Evolutionary conservation across 1,140 invertebrate genomes (phyloP).

Genomic region (Philotrypesis tridentata): DNA sequence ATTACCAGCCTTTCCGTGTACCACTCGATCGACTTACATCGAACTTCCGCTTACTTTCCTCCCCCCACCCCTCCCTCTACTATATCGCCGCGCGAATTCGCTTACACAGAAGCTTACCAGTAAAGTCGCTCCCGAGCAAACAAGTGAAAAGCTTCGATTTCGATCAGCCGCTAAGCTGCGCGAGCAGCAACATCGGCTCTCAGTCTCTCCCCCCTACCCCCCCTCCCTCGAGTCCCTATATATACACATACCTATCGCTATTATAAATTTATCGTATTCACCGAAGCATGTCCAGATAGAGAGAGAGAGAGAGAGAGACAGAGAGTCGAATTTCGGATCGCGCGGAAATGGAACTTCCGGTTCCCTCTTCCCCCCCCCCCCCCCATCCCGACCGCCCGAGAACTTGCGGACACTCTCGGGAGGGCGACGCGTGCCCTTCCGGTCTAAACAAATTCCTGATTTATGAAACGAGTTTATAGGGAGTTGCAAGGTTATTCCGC

Average conservation of each 20-base stretch:
- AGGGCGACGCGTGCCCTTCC: not conserved
- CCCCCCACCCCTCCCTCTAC: too few relatives aligned
- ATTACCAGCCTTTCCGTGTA: too few relatives aligned
- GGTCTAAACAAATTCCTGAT: not conserved
- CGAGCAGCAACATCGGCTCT: not conserved
- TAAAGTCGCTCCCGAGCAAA: too few relatives aligned
- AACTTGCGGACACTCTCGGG: not conserved
- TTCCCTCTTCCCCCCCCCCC: constrained; percentile 33
- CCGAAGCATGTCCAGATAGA: not conserved
- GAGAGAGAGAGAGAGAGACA: not conserved
- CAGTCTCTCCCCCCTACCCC: not conserved
- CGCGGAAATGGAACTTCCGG: constrained; percentile 53
- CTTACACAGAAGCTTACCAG: too few relatives aligned
- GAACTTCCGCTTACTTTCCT: too few relatives aligned
- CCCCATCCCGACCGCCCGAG: not conserved
- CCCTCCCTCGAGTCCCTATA: too few relatives aligned
- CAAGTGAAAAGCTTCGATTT: not conserved
- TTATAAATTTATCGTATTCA: constrained; percentile 17
- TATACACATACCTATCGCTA: too few relatives aligned
- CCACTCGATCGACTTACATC: not conserved
- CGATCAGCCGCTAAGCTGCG: not conserved
- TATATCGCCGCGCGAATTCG: not conserved
- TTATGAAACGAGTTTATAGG: not conserved
- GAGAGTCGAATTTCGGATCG: constrained; percentile 11
- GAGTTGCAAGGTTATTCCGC: not conserved